A percentile compares a stretch with the other conserved stretches of the same genome.
Conservation (phyloP, 64 coral and sea anemone species). For the Montipora cactus region DNA sequence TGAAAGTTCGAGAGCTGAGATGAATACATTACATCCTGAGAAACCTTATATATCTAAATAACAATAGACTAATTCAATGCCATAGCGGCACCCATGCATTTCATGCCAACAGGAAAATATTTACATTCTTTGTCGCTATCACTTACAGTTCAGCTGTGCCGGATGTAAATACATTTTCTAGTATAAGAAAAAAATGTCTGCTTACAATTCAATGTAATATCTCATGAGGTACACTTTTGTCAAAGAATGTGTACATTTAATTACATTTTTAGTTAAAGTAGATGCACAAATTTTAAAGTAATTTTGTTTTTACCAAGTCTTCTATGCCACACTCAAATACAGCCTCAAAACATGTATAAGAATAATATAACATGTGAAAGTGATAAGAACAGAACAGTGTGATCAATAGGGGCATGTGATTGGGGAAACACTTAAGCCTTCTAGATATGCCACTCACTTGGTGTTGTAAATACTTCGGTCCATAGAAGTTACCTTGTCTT, state of each 20-base stretch:
- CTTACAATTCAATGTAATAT: not conserved
- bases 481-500: not conserved
- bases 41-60: too few relatives aligned
- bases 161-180: not conserved
- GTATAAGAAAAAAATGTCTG: not conserved
- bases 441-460: conserved; percentile 25
- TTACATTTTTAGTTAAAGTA: not conserved
- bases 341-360: not conserved
- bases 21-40: too few relatives aligned
- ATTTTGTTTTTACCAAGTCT: not conserved
- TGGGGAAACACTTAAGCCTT: not conserved
- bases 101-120: too few relatives aligned
- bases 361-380: not conserved
- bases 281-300: not conserved
- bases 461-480: conserved; percentile 32
- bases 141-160: too few relatives aligned
- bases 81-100: too few relatives aligned
- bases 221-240: not conserved
- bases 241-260: not conserved
- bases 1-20: too few relatives aligned
- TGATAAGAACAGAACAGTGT: not conserved
- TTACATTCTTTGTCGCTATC: too few relatives aligned
- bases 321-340: not conserved
- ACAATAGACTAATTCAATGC: too few relatives aligned
- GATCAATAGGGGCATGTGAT: not conserved